phyloP scores from a whole-genome alignment of 1,140 invertebrate species.

The Teleogryllus occipitalis region DNA sequence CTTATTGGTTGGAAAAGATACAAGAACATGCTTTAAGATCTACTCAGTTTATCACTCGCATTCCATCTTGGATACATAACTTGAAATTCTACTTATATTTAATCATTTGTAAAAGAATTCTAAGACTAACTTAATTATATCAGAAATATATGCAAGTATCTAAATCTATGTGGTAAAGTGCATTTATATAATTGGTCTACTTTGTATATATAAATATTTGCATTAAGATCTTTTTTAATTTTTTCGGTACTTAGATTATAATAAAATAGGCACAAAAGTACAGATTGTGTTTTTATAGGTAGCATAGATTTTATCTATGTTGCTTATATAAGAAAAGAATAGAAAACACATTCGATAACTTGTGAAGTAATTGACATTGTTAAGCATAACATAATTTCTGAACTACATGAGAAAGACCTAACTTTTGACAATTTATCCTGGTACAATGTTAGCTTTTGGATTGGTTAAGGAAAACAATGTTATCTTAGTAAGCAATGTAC shows the following conservation, averaged over 20 bases:
- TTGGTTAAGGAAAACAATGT: not conserved
- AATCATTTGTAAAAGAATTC: not conserved
- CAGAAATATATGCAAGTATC: not conserved
- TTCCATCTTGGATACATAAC: not conserved
- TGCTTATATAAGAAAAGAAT: not conserved
- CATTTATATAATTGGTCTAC: not conserved
- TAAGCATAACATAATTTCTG: not conserved
- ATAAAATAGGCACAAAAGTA: conserved; percentile 5
- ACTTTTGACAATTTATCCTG: not conserved
- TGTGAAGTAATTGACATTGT: conserved; percentile 1
- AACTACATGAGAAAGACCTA: not conserved
- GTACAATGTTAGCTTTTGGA: not conserved
- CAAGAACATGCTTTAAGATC: not conserved
- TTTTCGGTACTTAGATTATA: not conserved
- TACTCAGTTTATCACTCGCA: not conserved
- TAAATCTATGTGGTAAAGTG: not conserved
- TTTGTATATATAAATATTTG: not conserved
- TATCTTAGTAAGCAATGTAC: not conserved
- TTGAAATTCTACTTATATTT: not conserved
- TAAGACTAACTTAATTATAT: not conserved
- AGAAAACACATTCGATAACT: not conserved
- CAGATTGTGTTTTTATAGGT: conserved; percentile 1
- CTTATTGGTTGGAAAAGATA: not conserved
- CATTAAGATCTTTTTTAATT: not conserved
- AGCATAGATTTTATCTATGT: conserved; percentile 1